Percentiles rank a stretch among this genome's conserved stretches.
These are phyloP conservation scores for Nomada fucata DNA, from an alignment of 2,888 invertebrate species.

Conservation along the genomic window DNA sequence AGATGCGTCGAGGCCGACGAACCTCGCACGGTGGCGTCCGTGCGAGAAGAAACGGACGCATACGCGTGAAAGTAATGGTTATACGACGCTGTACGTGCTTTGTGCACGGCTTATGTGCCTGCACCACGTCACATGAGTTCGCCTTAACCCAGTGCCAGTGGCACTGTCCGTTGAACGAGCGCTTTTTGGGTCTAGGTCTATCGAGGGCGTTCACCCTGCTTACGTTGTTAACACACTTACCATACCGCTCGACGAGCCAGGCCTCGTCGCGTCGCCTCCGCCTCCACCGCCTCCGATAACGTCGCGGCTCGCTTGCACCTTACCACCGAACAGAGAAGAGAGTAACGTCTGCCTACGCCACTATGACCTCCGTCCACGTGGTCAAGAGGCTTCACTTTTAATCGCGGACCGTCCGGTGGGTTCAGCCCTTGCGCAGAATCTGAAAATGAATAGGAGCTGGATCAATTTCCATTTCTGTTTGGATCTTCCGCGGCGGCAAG, in stretches of 20 bases:
- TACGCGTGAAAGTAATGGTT: slow-evolving; percentile 64
- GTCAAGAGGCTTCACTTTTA: slow-evolving; percentile 72
- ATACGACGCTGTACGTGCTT: background rate
- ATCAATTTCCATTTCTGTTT: background rate
- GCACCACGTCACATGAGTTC: slow-evolving; percentile 76
- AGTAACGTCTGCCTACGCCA: slow-evolving; percentile 67
- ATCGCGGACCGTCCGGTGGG: slow-evolving; percentile 50
- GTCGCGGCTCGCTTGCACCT: slow-evolving; percentile 49
- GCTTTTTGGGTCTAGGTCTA: slow-evolving; percentile 83
- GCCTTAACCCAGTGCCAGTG: slow-evolving; percentile 82
- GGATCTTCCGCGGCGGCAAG: background rate
- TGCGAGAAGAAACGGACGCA: slow-evolving; percentile 43
- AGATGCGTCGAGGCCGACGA: slow-evolving; percentile 50
- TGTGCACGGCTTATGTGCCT: slow-evolving; percentile 63
- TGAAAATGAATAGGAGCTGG: slow-evolving; percentile 8
- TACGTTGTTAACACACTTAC: slow-evolving; percentile 79
- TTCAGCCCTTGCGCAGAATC: background rate
- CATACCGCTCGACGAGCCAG: slow-evolving; percentile 64
- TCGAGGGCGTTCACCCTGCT: slow-evolving; percentile 81
- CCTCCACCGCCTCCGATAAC: slow-evolving; percentile 14
- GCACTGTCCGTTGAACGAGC: slow-evolving; percentile 74
- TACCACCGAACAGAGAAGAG: slow-evolving; percentile 52
- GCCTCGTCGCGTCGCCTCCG: slow-evolving; percentile 31
- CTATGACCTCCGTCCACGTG: slow-evolving; percentile 68
- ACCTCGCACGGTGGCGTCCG: slow-evolving; percentile 17